Percentiles rank a stretch among this genome's conserved stretches.
These are phyloP conservation scores for Enteromius afrohamiltoni DNA, from an alignment of 2,797 vertebrate genomes.

Conservation along the genomic window DNA sequence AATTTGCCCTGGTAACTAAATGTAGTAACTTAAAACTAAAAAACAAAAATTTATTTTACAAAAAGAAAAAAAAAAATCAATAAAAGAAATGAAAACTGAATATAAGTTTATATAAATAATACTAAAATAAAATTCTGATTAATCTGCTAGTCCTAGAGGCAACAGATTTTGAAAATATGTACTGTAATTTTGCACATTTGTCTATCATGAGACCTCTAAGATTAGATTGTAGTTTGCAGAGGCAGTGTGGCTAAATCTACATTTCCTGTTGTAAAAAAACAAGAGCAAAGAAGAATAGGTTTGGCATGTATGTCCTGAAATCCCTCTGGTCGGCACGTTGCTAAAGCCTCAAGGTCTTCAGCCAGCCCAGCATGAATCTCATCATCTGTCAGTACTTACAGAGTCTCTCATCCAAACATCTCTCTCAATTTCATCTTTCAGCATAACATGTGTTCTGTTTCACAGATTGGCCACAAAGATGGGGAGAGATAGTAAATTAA, in stretches of 20 bases:
- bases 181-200: not conserved
- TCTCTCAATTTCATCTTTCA: slow-evolving; percentile 26
- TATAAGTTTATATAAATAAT: not conserved
- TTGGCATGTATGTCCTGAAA: not conserved
- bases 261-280: slow-evolving; percentile 8
- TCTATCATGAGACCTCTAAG: not conserved
- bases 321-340: not conserved
- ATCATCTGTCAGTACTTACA: slow-evolving; percentile 26
- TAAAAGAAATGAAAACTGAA: not conserved
- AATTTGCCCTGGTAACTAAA: not conserved
- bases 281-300: not conserved
- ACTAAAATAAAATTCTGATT: not conserved
- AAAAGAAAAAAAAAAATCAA: not conserved
- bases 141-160: not conserved
- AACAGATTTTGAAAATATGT: not conserved
- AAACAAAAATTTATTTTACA: not conserved
- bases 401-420: slow-evolving; percentile 30
- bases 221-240: not conserved
- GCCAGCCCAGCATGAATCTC: not conserved
- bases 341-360: slow-evolving; percentile 12
- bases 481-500: slow-evolving; percentile 35
- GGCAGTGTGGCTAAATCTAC: not conserved
- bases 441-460: slow-evolving; percentile 9
- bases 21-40: not conserved
- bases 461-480: slow-evolving; percentile 22